A percentile compares a stretch with the other conserved stretches of the same genome.
Evolutionary conservation across 2,888 invertebrate species (phyloP).

Genomic region (Nephrotoma appendiculata): DNA sequence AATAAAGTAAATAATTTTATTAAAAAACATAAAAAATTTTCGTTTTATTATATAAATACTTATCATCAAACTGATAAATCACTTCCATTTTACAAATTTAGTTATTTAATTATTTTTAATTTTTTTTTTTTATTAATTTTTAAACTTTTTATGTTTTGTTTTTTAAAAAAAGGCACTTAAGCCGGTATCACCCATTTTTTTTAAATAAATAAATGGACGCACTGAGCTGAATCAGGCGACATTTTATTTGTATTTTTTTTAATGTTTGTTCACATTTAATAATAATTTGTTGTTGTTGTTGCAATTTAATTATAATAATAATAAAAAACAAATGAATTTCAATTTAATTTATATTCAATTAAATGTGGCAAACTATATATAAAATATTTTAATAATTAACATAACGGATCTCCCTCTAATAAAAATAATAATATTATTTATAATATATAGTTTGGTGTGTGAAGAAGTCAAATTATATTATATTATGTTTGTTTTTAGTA

Average conservation of each 20-base stretch:
- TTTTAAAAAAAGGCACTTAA: not conserved
- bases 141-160: not conserved
- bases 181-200: not conserved
- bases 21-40: not conserved
- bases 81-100: not conserved
- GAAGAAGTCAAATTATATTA: not conserved
- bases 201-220: not conserved
- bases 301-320: not conserved
- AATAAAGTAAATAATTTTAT: not conserved
- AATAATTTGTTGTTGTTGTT: not conserved
- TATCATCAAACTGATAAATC: not conserved
- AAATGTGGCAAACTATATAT: not conserved
- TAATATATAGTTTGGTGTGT: not conserved
- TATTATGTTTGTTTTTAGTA: not conserved
- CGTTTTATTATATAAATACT: not conserved
- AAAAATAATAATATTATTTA: not conserved
- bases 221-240: not conserved
- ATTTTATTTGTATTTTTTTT: not conserved
- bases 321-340: not conserved
- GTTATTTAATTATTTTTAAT: not conserved
- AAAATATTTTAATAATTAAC: not conserved
- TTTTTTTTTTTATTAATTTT: not conserved
- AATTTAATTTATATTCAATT: not conserved
- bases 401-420: not conserved
- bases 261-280: not conserved